Evolutionary conservation across 2,113 vertebrate species (phyloP).

Genomic region (Octodon degus): DNA sequence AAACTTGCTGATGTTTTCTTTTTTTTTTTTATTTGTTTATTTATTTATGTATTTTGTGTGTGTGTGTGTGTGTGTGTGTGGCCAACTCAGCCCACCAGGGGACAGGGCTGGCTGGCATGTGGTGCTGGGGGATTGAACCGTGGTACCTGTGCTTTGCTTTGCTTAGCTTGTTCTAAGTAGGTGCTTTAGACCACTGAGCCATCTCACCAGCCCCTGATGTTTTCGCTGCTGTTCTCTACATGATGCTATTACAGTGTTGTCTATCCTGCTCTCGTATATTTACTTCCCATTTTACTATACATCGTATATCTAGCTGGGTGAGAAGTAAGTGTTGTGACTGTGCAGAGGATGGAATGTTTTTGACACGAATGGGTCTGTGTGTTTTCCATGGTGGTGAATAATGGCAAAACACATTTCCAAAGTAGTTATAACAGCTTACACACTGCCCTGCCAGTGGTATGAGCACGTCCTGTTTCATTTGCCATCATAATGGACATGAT

Average conservation of each 20-base stretch:
- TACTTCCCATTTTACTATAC: background rate
- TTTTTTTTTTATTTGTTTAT: too few relatives aligned
- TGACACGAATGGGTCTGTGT: background rate
- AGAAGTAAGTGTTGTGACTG: background rate
- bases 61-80: too few relatives aligned
- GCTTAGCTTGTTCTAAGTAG: too few relatives aligned
- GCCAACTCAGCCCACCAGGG: too few relatives aligned
- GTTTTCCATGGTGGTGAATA: background rate
- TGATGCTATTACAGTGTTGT: background rate
- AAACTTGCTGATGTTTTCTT: conserved; percentile 3
- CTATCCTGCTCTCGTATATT: background rate
- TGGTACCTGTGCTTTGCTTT: too few relatives aligned
- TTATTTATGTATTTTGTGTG: too few relatives aligned
- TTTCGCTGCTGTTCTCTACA: background rate
- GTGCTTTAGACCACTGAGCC: too few relatives aligned
- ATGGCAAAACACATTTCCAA: background rate
- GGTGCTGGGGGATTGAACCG: too few relatives aligned
- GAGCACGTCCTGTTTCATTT: conserved; percentile 20
- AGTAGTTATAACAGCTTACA: background rate
- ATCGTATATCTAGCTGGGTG: background rate
- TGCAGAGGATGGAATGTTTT: background rate
- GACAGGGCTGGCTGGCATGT: too few relatives aligned
- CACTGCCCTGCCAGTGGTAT: background rate
- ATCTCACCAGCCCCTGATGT: too few relatives aligned
- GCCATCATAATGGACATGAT: background rate